A percentile compares a stretch with the other conserved stretches of the same genome.
phyloP scores from a whole-genome alignment of 2,797 vertebrate genomes.

The Bufotes viridis region DNA sequence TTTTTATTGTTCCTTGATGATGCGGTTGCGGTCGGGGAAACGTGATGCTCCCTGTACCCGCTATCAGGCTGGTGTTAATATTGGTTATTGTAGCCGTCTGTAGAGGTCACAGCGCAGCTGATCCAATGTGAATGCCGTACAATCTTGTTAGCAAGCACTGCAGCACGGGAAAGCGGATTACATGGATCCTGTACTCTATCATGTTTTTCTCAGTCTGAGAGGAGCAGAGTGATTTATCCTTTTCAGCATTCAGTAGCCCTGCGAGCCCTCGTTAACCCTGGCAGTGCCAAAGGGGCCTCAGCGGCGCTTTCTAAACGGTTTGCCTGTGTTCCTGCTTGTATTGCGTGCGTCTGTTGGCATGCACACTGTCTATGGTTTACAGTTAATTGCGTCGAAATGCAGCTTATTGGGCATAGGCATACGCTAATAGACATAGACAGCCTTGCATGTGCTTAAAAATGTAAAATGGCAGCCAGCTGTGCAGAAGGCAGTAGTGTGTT shows the following conservation, averaged over 20 bases:
- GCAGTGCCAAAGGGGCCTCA: neutral
- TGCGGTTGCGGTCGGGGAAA: conserved; percentile 7
- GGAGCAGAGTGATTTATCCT: conserved; percentile 58
- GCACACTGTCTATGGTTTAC: neutral
- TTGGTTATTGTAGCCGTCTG: conserved; percentile 62
- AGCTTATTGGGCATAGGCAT: conserved; percentile 30
- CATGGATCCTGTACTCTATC: conserved; percentile 38
- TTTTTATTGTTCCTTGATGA: conserved; percentile 13
- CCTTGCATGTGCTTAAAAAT: conserved; percentile 34
- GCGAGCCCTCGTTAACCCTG: conserved; percentile 35
- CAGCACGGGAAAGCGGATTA: conserved; percentile 65
- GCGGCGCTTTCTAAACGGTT: neutral
- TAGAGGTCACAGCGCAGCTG: conserved; percentile 69
- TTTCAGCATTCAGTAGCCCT: conserved; percentile 38
- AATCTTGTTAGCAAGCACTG: conserved; percentile 66
- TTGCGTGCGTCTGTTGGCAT: neutral
- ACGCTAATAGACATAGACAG: conserved; percentile 37
- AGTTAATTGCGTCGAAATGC: neutral
- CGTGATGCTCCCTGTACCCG: neutral
- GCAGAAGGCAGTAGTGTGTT: conserved; percentile 36
- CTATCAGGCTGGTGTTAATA: conserved; percentile 43
- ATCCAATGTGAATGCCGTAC: conserved; percentile 64
- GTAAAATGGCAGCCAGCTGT: conserved; percentile 64
- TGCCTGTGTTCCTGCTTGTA: neutral
- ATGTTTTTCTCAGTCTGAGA: conserved; percentile 46